Evolutionary conservation across 1,140 invertebrate species (phyloP).

Genomic region (Whitmania pigra): DNA sequence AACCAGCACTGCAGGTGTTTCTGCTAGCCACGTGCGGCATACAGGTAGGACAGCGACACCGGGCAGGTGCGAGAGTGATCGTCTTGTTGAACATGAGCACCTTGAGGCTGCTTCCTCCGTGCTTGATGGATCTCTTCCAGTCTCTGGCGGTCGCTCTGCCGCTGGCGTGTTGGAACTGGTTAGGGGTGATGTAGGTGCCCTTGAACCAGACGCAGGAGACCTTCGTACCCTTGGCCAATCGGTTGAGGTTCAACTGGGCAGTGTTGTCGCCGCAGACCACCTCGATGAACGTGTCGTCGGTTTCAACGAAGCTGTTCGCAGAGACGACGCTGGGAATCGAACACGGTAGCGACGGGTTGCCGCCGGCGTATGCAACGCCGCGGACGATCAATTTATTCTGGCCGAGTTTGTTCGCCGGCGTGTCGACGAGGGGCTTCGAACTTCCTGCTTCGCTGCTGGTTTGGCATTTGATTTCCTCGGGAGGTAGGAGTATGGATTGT

Average conservation of each 20-base stretch:
- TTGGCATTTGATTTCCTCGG: too few species aligned
- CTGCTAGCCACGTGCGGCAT: not conserved
- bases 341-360: too few species aligned
- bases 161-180: conserved; percentile 46
- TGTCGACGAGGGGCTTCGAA: too few species aligned
- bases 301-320: too few species aligned
- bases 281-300: conserved; percentile 40
- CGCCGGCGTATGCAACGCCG: too few species aligned
- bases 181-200: conserved; percentile 45
- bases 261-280: conserved; percentile 44
- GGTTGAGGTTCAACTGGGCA: conserved; percentile 40
- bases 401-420: too few species aligned
- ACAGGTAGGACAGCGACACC: conserved; percentile 43
- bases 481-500: too few species aligned
- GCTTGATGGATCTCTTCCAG: conserved; percentile 47
- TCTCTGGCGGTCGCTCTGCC: conserved; percentile 47
- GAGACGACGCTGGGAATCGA: too few species aligned
- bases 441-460: too few species aligned
- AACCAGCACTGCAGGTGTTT: too few species aligned
- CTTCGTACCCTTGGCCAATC: conserved; percentile 43
- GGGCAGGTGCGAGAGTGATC: conserved; percentile 41
- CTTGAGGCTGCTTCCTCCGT: conserved; percentile 47
- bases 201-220: conserved; percentile 43
- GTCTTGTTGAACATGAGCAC: conserved; percentile 45
- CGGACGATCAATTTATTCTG: too few species aligned